These are phyloP conservation scores for sheep (Ovis aries) DNA, from an alignment of 2,113 vertebrate species.

Conservation along the genomic window DNA sequence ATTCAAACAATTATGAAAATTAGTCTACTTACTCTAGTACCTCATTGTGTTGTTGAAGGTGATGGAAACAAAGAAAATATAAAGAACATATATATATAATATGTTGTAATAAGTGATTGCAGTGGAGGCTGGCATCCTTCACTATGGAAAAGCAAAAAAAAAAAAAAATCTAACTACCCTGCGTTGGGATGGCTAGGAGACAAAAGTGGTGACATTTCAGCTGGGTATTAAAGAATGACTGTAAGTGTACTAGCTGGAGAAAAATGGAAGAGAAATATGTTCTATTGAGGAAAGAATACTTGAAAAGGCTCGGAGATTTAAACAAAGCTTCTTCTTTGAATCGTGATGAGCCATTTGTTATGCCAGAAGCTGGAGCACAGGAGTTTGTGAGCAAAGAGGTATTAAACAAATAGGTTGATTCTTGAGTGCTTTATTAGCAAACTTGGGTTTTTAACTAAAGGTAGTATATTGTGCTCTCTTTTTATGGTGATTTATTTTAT, in stretches of 20 bases:
- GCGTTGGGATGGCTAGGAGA: not conserved
- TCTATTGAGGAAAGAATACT: not conserved
- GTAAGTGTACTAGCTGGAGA: not conserved
- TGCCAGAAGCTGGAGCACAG: not conserved
- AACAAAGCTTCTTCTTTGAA: not conserved
- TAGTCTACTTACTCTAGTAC: not conserved
- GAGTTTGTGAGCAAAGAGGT: not conserved
- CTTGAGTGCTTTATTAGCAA: not conserved
- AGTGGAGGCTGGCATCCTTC: not conserved
- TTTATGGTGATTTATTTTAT: not conserved
- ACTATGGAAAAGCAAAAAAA: not conserved
- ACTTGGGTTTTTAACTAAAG: conserved; percentile 33
- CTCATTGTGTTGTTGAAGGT: not conserved
- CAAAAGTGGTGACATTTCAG: conserved; percentile 12
- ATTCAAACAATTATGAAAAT: not conserved
- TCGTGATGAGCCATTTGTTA: not conserved
- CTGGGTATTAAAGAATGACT: conserved; percentile 45
- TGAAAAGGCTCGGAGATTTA: not conserved
- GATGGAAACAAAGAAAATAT: not conserved
- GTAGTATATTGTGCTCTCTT: not conserved
- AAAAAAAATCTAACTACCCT: too few species aligned
- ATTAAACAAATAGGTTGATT: not conserved
- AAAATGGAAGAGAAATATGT: not conserved
- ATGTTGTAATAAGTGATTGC: not conserved
- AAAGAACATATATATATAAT: not conserved